Percentiles rank a stretch among this genome's conserved stretches.
These are phyloP conservation scores for Drymonia ruficornis DNA, from an alignment of 2,888 invertebrate species.

Conservation along the genomic window DNA sequence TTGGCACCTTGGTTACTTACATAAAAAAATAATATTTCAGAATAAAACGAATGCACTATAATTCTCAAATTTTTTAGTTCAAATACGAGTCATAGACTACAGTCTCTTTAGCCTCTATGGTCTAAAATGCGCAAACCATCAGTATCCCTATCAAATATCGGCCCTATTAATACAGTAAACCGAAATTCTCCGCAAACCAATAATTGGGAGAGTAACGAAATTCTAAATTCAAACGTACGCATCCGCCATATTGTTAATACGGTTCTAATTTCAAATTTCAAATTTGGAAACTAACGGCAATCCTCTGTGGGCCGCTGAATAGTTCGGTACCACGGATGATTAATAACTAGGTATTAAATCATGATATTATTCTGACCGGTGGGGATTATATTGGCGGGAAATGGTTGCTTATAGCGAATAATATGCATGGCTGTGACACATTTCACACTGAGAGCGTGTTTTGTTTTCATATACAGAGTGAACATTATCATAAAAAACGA, in stretches of 20 bases:
- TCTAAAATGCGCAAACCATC: no score
- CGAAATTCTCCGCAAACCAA: slow-evolving; percentile 26
- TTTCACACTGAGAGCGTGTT: background rate
- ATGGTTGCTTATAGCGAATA: background rate
- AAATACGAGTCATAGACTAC: no score
- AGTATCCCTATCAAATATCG: no score
- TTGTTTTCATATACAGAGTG: background rate
- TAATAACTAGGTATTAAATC: slow-evolving; percentile 72
- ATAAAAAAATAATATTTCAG: no score
- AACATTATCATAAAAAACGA: no score
- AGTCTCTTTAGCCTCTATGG: no score
- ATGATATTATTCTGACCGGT: slow-evolving; percentile 62
- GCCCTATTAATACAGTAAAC: background rate
- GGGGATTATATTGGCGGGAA: slow-evolving; percentile 14
- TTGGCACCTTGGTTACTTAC: no score
- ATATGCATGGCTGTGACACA: background rate
- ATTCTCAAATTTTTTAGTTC: no score
- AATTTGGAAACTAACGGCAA: slow-evolving; percentile 64
- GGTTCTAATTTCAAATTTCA: slow-evolving; percentile 69
- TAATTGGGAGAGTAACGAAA: slow-evolving; percentile 36
- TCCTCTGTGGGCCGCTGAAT: slow-evolving; percentile 70
- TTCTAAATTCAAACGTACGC: slow-evolving; percentile 50
- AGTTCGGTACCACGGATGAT: slow-evolving; percentile 71
- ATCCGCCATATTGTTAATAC: slow-evolving; percentile 63
- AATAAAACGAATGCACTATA: no score